Conservation (phyloP, 2,797 vertebrate genomes). For the Arnoldichthys spilopterus region DNA sequence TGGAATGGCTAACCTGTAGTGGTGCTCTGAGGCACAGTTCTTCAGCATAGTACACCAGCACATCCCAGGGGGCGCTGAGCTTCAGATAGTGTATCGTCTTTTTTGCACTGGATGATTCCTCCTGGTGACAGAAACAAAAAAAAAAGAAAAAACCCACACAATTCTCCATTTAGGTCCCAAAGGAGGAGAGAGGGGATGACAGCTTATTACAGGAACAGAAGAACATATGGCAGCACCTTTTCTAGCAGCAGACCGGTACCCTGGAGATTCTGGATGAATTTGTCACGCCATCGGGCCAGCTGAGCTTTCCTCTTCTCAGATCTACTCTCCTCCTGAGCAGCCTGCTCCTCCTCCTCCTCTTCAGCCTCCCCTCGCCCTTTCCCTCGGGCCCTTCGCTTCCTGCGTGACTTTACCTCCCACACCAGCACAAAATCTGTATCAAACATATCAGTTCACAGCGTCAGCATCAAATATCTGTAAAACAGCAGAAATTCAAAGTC, state of each 20-base stretch:
- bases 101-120: conserved; percentile 75
- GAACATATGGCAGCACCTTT: conserved; percentile 68
- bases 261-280: conserved; percentile 76
- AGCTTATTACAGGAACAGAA: background rate
- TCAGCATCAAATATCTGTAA: too few relatives aligned
- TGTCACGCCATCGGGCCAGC: conserved; percentile 74
- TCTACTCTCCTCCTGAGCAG: conserved; percentile 61
- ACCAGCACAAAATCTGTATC: conserved; percentile 78
- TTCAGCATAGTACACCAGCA: conserved; percentile 77
- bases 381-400: conserved; percentile 65
- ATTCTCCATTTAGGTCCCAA: background rate
- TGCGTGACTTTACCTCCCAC: conserved; percentile 76
- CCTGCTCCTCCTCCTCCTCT: conserved; percentile 41
- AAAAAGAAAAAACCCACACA: background rate
- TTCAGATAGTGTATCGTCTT: conserved; percentile 80
- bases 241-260: conserved; percentile 76
- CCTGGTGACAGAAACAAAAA: conserved; percentile 61
- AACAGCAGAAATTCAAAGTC: background rate
- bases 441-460: background rate
- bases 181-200: background rate
- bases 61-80: conserved; percentile 79
- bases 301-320: conserved; percentile 68
- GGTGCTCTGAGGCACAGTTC: conserved; percentile 80
- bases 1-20: conserved; percentile 69
- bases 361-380: conserved; percentile 35